Conservation (phyloP, 2,113 vertebrate species). For the Boulengeromyrus knoepffleri region DNA sequence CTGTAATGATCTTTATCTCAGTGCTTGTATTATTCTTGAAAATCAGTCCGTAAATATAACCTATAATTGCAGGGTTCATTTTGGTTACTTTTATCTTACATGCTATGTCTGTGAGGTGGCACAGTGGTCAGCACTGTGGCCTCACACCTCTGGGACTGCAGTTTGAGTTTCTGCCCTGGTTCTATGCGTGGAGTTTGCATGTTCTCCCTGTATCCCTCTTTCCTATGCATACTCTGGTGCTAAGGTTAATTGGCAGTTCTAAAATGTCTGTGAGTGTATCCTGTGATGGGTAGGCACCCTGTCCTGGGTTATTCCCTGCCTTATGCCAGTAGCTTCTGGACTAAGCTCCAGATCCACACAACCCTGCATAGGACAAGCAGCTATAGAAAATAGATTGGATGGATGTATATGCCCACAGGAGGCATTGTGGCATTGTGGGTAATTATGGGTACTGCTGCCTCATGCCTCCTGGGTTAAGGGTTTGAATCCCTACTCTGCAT, state of each 20-base stretch:
- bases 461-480: not conserved
- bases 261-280: not conserved
- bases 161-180: not conserved
- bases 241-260: not conserved
- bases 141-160: not conserved
- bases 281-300: not conserved
- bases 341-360: not conserved
- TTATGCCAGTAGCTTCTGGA: not conserved
- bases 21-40: not conserved
- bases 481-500: not conserved
- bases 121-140: not conserved
- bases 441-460: not conserved
- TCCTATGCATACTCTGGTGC: not conserved
- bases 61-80: not conserved
- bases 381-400: not conserved
- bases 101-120: not conserved
- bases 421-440: not conserved
- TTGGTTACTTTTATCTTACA: not conserved
- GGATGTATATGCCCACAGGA: not conserved
- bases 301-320: not conserved
- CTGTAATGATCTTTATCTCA: not conserved
- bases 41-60: not conserved
- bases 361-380: not conserved
- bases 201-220: not conserved
- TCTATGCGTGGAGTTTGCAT: not conserved